Conservation (phyloP, 2,797 vertebrate genomes). For the Pseudotriccus pelzelni region DNA sequence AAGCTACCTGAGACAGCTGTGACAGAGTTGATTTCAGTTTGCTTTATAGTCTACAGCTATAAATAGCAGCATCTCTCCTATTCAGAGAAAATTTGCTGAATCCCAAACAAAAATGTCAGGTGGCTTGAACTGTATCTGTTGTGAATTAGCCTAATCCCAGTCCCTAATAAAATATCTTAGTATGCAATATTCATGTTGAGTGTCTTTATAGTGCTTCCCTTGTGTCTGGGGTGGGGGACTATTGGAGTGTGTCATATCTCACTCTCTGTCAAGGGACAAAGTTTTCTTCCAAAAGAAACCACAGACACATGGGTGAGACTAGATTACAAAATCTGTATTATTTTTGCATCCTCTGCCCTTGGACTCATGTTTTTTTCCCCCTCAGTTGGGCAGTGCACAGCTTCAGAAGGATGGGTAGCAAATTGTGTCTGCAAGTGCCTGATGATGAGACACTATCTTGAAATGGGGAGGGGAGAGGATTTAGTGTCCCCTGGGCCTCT, state of each 20-base stretch:
- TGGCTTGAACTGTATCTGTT: not conserved
- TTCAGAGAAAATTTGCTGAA: not conserved
- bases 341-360: not conserved
- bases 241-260: not conserved
- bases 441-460: not conserved
- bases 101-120: not conserved
- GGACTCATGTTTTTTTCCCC: not conserved
- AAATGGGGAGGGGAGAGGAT: not conserved
- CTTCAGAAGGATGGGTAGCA: not conserved
- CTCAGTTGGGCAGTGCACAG: fast-evolving
- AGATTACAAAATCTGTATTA: not conserved
- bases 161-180: not conserved
- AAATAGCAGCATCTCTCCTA: not conserved
- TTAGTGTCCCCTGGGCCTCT: fast-evolving
- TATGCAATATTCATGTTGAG: not conserved
- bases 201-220: not conserved
- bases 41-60: not conserved
- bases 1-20: not conserved
- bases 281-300: not conserved
- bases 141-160: not conserved
- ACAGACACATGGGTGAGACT: not conserved
- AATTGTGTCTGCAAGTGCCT: not conserved
- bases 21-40: not conserved
- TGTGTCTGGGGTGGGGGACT: not conserved
- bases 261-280: not conserved